Evolutionary conservation across 2,797 vertebrate species (phyloP), one percentile per base, ranked within the genome.

Genomic region (Coracias cyanogaster): DNA sequence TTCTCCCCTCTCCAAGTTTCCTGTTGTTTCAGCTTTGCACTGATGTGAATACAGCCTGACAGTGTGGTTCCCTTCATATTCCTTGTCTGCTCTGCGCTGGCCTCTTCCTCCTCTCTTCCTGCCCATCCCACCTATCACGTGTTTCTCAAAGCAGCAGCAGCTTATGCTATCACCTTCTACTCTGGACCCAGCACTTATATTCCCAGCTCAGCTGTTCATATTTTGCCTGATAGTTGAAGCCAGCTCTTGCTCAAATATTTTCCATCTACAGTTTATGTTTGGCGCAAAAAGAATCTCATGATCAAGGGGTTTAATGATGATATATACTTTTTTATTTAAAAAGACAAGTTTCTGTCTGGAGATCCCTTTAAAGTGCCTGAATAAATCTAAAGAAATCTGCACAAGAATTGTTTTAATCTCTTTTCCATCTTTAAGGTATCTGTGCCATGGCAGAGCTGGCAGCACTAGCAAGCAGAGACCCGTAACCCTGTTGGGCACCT

Each of bases 231-330:
- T 10, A 90, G 45, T 45, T 67, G 73, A 69, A 72, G 87, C 89
- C 80, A 95, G 78, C 46, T 96, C 93, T 76, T 77, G 52, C 57
- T 93, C 41, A 84, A 60, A 80, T 95, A 90, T 92, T 97, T 98
- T 96, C 89, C 94, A 89, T 88, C 72, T 82, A 77, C 86, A 89
- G 58, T 86, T 97, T 79, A 94, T 77, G 48, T 89, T 95, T 94
- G 86, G 90, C 83, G 3, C 81, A 89, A 91, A 87, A 88, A 35
- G 7, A 72, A 62, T 94, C 93, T 94, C 84, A 31, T 37, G n/a
- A 74, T 84, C 80, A 76, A 89, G 58, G 51, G 19, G 14, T 70
- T 93, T 94, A 88, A 70, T n/a, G 58, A 83, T 65, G 46, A 73
- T 52, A 82, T 21, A 65, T 69, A 2, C 49, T 58, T 82, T 82